These are phyloP conservation scores for Ptiloglossa arizonensis DNA, from an alignment of 1,140 invertebrate species.

Conservation along the genomic window DNA sequence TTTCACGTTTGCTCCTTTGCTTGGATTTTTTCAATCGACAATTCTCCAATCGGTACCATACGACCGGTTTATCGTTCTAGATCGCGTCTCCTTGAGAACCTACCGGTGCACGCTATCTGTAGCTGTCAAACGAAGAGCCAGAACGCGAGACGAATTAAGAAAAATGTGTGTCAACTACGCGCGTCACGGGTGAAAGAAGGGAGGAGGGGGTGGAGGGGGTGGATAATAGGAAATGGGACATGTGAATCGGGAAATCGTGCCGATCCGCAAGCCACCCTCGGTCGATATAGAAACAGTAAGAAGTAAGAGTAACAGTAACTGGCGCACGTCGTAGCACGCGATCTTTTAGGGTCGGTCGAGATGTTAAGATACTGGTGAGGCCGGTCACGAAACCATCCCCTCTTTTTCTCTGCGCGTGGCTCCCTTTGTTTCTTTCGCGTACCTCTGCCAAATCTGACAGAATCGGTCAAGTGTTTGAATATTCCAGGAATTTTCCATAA, in stretches of 20 bases:
- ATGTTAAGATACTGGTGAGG: slow-evolving; percentile 75
- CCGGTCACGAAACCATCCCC: slow-evolving; percentile 74
- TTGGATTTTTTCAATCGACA: too few relatives aligned
- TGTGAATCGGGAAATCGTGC: slow-evolving; percentile 44
- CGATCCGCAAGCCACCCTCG: slow-evolving; percentile 39
- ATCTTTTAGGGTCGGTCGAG: slow-evolving; percentile 74
- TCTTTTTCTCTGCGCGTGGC: slow-evolving; percentile 52
- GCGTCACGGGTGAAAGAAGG: slow-evolving; percentile 12
- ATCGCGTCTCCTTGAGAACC: too few relatives aligned
- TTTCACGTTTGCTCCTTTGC: too few relatives aligned
- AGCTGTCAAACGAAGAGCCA: too few relatives aligned
- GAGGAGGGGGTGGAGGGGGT: not conserved
- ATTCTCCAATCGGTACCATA: too few relatives aligned
- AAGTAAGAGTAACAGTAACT: slow-evolving; percentile 71
- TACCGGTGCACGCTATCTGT: too few relatives aligned
- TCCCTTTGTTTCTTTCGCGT: not conserved
- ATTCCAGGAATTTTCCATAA: not conserved
- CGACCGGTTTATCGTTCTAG: too few relatives aligned
- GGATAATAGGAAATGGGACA: slow-evolving; percentile 44
- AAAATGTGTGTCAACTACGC: not conserved
- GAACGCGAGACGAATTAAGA: not conserved
- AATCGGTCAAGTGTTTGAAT: not conserved
- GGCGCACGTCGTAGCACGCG: slow-evolving; percentile 72
- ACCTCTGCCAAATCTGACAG: not conserved
- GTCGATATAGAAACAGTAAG: slow-evolving; percentile 71